Percentiles rank a stretch among this genome's conserved stretches.
These are phyloP conservation scores for Octopus bimaculoides DNA, from an alignment of 1,140 invertebrate genomes.

Conservation along the genomic window DNA sequence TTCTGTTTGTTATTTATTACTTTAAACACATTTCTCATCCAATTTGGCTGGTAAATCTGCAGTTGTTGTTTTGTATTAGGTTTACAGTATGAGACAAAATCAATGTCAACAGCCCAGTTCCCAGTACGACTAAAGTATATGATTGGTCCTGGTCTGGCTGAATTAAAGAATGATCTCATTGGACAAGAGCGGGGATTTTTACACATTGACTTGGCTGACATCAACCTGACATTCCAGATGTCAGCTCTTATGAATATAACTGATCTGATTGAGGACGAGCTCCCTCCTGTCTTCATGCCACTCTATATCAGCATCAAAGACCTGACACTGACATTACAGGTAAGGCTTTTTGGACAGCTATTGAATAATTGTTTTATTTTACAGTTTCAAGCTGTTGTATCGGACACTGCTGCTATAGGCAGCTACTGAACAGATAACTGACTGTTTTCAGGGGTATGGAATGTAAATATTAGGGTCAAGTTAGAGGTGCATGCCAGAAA, in stretches of 20 bases:
- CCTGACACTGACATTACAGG: constrained; percentile 42
- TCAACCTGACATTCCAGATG: constrained; percentile 66
- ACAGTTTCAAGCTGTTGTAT: too few relatives aligned
- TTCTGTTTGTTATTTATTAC: too few relatives aligned
- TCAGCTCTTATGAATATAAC: constrained; percentile 75
- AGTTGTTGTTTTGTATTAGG: constrained; percentile 14
- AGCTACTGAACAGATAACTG: too few relatives aligned
- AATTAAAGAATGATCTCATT: neutral
- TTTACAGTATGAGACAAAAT: constrained; percentile 17
- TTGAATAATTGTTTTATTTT: too few relatives aligned
- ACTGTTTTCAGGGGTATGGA: too few relatives aligned
- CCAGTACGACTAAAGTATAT: neutral
- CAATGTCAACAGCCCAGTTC: neutral
- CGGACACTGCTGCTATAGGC: too few relatives aligned
- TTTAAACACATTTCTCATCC: too few relatives aligned
- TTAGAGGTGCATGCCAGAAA: too few relatives aligned
- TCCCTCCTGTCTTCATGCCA: constrained; percentile 74
- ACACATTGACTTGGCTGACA: constrained; percentile 24
- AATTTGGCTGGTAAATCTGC: too few relatives aligned
- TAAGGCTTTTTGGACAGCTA: constrained; percentile 15
- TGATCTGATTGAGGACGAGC: constrained; percentile 83
- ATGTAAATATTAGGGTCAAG: too few relatives aligned
- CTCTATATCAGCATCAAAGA: constrained; percentile 64
- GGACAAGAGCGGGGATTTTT: constrained; percentile 31
- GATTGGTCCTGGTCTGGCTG: neutral